phyloP scores from a whole-genome alignment of 1,140 invertebrate species.

The Drosophila navojoa region DNA sequence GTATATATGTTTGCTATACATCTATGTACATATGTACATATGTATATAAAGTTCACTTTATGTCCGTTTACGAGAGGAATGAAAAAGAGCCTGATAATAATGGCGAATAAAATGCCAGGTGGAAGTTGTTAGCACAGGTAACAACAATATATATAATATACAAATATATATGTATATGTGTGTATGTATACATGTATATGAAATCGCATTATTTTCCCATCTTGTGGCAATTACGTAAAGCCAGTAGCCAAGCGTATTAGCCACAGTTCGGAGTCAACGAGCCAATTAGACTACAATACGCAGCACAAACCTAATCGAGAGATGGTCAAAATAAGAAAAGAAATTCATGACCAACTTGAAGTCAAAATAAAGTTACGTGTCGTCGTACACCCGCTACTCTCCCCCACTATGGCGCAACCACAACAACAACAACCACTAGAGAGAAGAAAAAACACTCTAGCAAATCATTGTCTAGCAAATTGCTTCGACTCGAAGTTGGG shows the following conservation, averaged over 20 bases:
- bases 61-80: too few species aligned
- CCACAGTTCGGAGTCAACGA: slow-evolving; percentile 22
- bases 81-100: slow-evolving; percentile 2
- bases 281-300: slow-evolving; percentile 39
- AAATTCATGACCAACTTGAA: slow-evolving; percentile 28
- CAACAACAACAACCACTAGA: not conserved
- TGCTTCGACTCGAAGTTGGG: slow-evolving; percentile 47
- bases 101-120: not conserved
- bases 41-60: not conserved
- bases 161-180: too few species aligned
- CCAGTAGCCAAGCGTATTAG: slow-evolving; percentile 34
- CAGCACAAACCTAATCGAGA: slow-evolving; percentile 33
- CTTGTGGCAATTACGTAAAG: slow-evolving; percentile 42
- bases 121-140: too few species aligned
- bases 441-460: slow-evolving; percentile 40
- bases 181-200: not conserved
- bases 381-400: not conserved
- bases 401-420: not conserved
- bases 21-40: not conserved
- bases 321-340: slow-evolving; percentile 27
- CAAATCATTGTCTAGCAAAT: slow-evolving; percentile 73
- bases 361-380: slow-evolving; percentile 31
- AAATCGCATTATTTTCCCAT: slow-evolving; percentile 49
- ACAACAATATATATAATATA: not conserved
- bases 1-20: not conserved